These are phyloP conservation scores for Aplochiton taeniatus DNA, from an alignment of 2,797 vertebrate genomes.

Conservation along the genomic window DNA sequence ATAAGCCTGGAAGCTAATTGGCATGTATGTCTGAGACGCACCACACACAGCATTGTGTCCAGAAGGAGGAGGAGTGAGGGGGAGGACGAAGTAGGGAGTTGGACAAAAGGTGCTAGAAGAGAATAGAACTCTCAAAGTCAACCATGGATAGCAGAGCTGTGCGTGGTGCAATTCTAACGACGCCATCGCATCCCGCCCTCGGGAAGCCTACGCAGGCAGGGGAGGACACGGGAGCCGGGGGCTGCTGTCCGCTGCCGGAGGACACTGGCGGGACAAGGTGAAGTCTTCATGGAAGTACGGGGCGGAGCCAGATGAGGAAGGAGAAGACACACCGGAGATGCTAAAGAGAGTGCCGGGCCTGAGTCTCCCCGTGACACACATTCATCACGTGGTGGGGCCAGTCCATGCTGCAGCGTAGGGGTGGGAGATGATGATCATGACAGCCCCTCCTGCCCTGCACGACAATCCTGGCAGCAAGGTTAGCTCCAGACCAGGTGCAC, in stretches of 20 bases:
- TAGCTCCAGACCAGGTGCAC: no score
- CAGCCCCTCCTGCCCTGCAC: conserved; percentile 30
- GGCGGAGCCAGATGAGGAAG: conserved; percentile 23
- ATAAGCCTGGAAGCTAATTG: conserved; percentile 51
- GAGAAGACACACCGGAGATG: conserved; percentile 60
- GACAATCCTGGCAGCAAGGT: conserved; percentile 44
- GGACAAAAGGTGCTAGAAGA: conserved; percentile 20
- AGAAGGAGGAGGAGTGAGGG: neutral
- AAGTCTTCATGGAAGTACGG: no score
- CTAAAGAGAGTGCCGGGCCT: conserved; percentile 61
- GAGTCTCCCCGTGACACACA: conserved; percentile 62
- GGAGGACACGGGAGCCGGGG: no score
- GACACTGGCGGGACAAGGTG: no score
- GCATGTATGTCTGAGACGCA: conserved; percentile 32
- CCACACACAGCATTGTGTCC: conserved; percentile 18
- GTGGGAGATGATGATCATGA: conserved; percentile 49
- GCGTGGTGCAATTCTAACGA: conserved; percentile 7
- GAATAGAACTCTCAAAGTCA: conserved; percentile 22
- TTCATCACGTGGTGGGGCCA: conserved; percentile 62
- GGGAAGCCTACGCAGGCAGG: no score
- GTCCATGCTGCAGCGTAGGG: conserved; percentile 57
- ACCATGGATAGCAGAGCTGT: conserved; percentile 38
- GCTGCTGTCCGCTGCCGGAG: no score
- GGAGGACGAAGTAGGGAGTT: conserved; percentile 6
- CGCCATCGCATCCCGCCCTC: no score